Evolutionary conservation across 2,888 invertebrate genomes (phyloP), one percentile per base, ranked within the genome.

Genomic region (Xanthorhoe designata): DNA sequence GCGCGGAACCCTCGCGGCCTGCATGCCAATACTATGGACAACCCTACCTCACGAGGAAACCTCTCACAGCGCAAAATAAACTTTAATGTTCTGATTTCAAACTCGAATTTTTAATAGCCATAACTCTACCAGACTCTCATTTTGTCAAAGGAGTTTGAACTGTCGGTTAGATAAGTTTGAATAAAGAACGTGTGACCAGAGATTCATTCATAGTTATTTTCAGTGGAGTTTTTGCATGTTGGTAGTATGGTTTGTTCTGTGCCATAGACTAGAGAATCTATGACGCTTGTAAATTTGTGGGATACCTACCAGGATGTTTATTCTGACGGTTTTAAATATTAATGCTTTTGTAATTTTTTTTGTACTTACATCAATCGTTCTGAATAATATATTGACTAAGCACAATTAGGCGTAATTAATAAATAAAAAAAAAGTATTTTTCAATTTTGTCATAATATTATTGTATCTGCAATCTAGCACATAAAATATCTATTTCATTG

Each of bases 1-100:
- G 83, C 81, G 80, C 83, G 79, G 82, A 77, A 81, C 78, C 75
- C 74, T 78, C 80, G 80, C 77, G 76, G 74, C 62, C 74, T 70
- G 83, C 80, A 82, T 81, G 76, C 74, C 71, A 81, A 82, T 72
- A 65, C 58, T 66, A 66, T 65, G 63, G 66, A 70, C 69, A 66
- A 61, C 32, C 38, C 50, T 50, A 35, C 19, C 17, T 29, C 52
- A 61, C 19, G 29, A 10, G 8, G 8, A 42, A 32, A 7, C 18
- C 1, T 13, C 2, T 7, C 15, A 17, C 6, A 53, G 13, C 32
- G 29, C 1, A 57, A 56, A 56, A 45, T 19, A 9, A 45, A n/a
- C 50, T 42, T 17, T 56, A 50, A 0, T 3, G 0, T 35, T 0
- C 17, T 8, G 35, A 61, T 51, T 63, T 67, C 42, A 69, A 61